Evolutionary conservation across 2,797 vertebrate species (phyloP), one percentile per base, ranked within the genome.

Genomic region (Etheostoma perlongum): DNA sequence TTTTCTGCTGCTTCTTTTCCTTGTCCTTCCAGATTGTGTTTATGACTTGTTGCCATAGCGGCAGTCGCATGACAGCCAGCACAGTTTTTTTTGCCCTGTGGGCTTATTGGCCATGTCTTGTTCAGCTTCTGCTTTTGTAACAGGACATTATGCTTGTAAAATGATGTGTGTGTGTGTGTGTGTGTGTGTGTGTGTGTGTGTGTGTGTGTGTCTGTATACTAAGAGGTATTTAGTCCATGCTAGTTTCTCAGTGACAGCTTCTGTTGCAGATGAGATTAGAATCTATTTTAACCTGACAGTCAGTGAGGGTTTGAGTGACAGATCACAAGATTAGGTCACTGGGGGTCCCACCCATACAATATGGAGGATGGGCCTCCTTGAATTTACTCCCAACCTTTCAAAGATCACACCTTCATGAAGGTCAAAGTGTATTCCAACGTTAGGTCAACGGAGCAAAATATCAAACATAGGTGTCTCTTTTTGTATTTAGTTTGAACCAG

Each of bases 281-380:
- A 91, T 91, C 86, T 89, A 42, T 68, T 88, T 91, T 76, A 69
- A 77, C 58, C 83, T 92, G 90, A 86, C 90, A 89, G 70, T 88
- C 88, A 84, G 66, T 71, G 72, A 78, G 55, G 49, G 66, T 80
- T 84, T 91, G 91, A 92, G 75, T 87, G 91, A 90, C 91, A 83
- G 72, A 81, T 90, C 80, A 82, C 81, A 83, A 83, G 89, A 91
- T 89, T 75, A 78, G 83, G 84, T 78, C 87, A 78, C 66, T 53
- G 23, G 71, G 78, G 87, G 62, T 62, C 60, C 60, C 64, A 42
- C 61, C 70, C 67, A 57, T 59, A 83, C 85, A 87, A 83, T 88
- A 67, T 23, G 49, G 53, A 59, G 21, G 6, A 25, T 46, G 57
- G 48, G 67, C 72, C 62, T 47, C 40, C 60, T 27, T 60, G 87